Percentiles rank a stretch among this genome's conserved stretches.
These are phyloP conservation scores for Rhopalosiphum maidis DNA, from an alignment of 1,140 invertebrate genomes.

Conservation along the genomic window DNA sequence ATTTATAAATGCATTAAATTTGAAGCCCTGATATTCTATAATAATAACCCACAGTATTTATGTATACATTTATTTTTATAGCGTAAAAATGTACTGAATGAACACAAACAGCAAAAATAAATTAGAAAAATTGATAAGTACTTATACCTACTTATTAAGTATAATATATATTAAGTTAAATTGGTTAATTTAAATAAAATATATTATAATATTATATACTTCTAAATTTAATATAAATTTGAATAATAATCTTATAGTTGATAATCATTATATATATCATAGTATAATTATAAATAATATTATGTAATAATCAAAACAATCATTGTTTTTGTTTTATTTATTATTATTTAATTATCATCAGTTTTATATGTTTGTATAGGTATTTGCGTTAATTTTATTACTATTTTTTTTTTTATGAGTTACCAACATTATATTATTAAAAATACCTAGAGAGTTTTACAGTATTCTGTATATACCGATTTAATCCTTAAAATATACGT, in stretches of 20 bases:
- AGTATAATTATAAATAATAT: background rate
- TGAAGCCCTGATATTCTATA: background rate
- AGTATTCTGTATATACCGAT: background rate
- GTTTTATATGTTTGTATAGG: background rate
- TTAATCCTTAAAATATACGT: background rate
- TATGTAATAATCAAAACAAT: background rate
- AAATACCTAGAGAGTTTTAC: background rate
- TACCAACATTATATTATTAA: background rate
- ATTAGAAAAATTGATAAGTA: background rate
- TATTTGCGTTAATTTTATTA: constrained; percentile 4
- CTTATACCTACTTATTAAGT: no score
- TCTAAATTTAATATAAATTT: background rate
- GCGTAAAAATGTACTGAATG: background rate
- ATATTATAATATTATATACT: background rate
- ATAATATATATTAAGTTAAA: background rate
- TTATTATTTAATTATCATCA: background rate
- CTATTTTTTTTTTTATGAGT: background rate
- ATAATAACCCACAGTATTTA: background rate
- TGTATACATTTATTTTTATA: background rate
- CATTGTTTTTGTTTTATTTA: background rate
- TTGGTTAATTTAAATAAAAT: background rate
- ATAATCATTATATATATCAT: background rate
- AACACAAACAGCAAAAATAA: background rate
- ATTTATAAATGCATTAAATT: background rate
- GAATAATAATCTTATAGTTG: background rate